Evolutionary conservation across 53 echinoderm and acorn worm species (phyloP), one percentile per base, ranked within the genome.

Genomic region (Arbacia lixula): DNA sequence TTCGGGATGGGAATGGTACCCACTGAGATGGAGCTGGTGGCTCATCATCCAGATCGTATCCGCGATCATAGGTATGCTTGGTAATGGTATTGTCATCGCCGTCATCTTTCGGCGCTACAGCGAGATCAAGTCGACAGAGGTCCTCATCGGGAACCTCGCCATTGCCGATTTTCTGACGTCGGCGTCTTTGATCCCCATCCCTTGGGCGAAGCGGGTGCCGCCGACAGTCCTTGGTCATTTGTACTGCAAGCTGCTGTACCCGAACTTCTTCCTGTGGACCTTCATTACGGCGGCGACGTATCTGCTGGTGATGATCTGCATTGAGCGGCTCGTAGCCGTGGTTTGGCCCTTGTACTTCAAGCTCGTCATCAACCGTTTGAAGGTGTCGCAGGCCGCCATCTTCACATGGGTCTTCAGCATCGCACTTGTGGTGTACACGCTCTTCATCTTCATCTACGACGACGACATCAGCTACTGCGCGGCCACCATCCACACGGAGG

Each of bases 211-310:
- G 36, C 34, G 26, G 57, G 60, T 77, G 11, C 77, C 77, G 12
- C 12, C 6, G 36, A 77, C 60, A 3, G 25, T 77, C 77, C 28
- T 77, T 14, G 77, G 77, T 4, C 77, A 24, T 30, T n/a, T 58
- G 19, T 77, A 77, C 77, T 77, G 77, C 22, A 77, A 77, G 37
- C 58, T 77, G 10, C 77, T 77, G 12, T 77, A 77, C 40, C 77
- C 77, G 19, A 57, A 56, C 12, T 77, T 77, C 21, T 25, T 49
- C 12, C 50, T 49, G 12, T 2, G 50, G 12, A 49, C 12, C 19
- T 2, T 49, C 50, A 49, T 49, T 40, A 57, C 77, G 5, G 56
- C 57, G 5, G 24, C 57, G 9, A 39, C 58, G 2, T 77, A 77
- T 27, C 37, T 77, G 57, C 77, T 77, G 58, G 29, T 77, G 12